These are phyloP conservation scores for Phrynocephalus vlangalii DNA, from an alignment of 2,797 vertebrate genomes.

Conservation along the genomic window DNA sequence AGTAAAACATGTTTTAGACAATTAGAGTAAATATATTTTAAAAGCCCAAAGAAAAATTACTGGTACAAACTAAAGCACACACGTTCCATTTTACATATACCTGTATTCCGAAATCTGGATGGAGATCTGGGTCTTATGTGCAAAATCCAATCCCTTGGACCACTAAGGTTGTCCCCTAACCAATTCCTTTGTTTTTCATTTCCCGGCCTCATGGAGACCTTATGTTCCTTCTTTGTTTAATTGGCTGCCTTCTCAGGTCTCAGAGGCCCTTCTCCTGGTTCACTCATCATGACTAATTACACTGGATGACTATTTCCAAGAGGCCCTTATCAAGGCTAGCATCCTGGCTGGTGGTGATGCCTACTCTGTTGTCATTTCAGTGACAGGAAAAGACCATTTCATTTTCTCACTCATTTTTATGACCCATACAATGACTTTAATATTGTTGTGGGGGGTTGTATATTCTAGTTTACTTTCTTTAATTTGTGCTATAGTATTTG, in stretches of 20 bases:
- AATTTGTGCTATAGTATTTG: too few relatives aligned
- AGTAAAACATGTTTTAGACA: constrained; percentile 43
- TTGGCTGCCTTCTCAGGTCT: not conserved
- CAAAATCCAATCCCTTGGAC: not conserved
- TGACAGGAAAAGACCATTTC: too few relatives aligned
- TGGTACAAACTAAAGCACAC: constrained; percentile 42
- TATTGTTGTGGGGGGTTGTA: too few relatives aligned
- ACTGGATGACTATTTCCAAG: too few relatives aligned
- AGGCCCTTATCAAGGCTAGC: too few relatives aligned
- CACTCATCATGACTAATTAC: too few relatives aligned
- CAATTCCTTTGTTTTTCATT: not conserved
- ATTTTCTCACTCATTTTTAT: too few relatives aligned
- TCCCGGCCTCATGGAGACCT: not conserved
- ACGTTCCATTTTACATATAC: constrained; percentile 19
- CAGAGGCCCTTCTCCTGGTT: not conserved
- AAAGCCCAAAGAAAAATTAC: constrained; percentile 43
- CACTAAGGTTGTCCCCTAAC: not conserved
- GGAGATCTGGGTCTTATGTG: not conserved
- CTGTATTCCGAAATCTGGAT: not conserved
- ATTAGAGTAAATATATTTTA: constrained; percentile 53
- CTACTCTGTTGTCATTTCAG: too few relatives aligned
- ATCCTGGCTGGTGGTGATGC: too few relatives aligned
- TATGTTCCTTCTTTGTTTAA: not conserved
- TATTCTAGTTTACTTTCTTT: too few relatives aligned
- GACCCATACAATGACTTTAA: too few relatives aligned